Base-by-base conservation (phyloP, 2,888 invertebrate genomes). In the Sesamia inferens region DNA sequence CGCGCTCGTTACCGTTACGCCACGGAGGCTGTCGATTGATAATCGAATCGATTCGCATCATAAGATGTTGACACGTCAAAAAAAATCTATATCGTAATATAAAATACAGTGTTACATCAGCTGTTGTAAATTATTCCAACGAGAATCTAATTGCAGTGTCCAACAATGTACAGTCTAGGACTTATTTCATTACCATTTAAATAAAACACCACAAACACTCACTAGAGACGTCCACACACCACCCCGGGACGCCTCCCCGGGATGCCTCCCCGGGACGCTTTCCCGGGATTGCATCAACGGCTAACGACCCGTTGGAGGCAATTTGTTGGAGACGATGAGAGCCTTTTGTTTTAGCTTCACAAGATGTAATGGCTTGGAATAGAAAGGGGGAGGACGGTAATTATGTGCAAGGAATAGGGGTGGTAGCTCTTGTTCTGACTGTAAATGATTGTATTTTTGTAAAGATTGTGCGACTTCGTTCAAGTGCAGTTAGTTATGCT, bases 271-370 rank as follows among this genome's bases (percentile, higher is more conserved):
- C 44, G 44, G 44, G 70, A 66, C 31, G 24, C 13, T 63, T 24
- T 6, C 65, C 54, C 67, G 65, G 77, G 62, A 78, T 70, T 64
- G 73, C 67, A 71, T 39, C 74, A 51, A 14, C 51, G 66, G 54
- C 65, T 81, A 81, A 81, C 78, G 80, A 70, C 59, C 51, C 68
- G 67, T 58, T 31, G 66, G 59, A 68, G 71, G 68, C 80, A 77
- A 80, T 79, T 79, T 66, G 68, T 42, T 16, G 59, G 7, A 55
- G 76, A 77, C 59, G 61, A 8, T 39, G 42, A 70, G 19, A 58
- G 68, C 44, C 69, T 67, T 65, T 80, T 80, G 77, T 80, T 70
- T 69, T 24, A 70, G 70, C 64, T 19, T 63, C 58, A 22, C 22
- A 42, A 14, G 58, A 76, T 16, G 42, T 73, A 77, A 80, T 73